Evolutionary conservation across 1,140 invertebrate species (phyloP), one percentile per base, ranked within the genome.

Genomic region (Heterodera carotae): DNA sequence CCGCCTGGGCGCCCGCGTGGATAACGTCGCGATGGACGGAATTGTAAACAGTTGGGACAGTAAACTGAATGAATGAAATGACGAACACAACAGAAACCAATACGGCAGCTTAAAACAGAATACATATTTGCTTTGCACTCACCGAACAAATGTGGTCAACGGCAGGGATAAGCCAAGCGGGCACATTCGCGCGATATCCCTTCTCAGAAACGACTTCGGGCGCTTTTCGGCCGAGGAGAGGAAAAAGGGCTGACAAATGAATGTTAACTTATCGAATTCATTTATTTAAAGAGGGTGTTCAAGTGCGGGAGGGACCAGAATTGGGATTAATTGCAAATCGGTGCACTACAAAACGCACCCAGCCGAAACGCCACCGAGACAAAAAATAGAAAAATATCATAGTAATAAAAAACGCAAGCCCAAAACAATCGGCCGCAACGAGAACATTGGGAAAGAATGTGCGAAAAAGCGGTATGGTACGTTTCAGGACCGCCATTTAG

Each of bases 81-180:
- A 5, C 12, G 22, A 43, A 43, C 15, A 12, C 60, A 12, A 15
- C 34, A 27, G 6, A 56, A 53, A 60, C 18, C 60, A 8, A 73
- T 60, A 25, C 18, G n/a, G n/a, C n/a, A n/a, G n/a, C n/a, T n/a
- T n/a, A 12, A 27, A 73, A 7, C 53, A 56, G 22, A 25, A 66
- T 27, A 66, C 8, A 25, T 29, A 27, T 66, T 66, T 18, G 59
- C 59, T 31, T 66, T 66, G 33, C 62, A 29, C 25, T 31, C n/a
- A 74, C 72, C 72, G 33, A 39, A 27, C 48, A 56, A 74, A 74
- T 62, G 27, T 74, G 56, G 12, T 39, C 56, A 29, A 74, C 43
- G 29, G 72, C 72, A 12, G 72, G 64, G 36, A 74, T 27, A 6
- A 74, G 27, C 72, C 72, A 74, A 29, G 64, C 33, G 64, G 72